Evolutionary conservation across 1,140 invertebrate genomes (phyloP).

Genomic region (Drosophila repletoides): DNA sequence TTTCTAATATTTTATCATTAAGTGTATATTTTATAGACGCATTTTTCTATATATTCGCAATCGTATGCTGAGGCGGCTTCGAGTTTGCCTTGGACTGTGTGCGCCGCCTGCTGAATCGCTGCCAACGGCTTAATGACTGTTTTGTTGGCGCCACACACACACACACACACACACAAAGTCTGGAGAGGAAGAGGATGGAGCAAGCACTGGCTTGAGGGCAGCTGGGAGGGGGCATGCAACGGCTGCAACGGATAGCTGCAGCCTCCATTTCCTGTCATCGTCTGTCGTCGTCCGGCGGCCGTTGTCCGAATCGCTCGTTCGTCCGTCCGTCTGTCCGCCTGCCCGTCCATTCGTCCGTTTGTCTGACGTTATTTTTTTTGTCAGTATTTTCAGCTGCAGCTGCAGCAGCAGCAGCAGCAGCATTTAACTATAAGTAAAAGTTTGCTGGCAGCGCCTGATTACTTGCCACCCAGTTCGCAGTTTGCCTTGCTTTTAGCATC

Average conservation of each 20-base stretch:
- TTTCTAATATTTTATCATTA: too few species aligned
- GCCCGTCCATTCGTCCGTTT: too few species aligned
- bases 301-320: slow-evolving; percentile 11
- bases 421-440: slow-evolving; percentile 62
- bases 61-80: neutral
- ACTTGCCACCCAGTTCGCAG: slow-evolving; percentile 34
- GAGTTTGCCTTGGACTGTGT: slow-evolving; percentile 5
- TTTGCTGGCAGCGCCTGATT: slow-evolving; percentile 58
- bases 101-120: slow-evolving; percentile 9
- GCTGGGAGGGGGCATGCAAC: slow-evolving; percentile 1
- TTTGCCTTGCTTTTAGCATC: slow-evolving; percentile 40
- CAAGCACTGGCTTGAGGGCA: too few species aligned
- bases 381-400: slow-evolving; percentile 35
- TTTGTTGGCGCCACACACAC: slow-evolving; percentile 43
- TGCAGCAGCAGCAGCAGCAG: slow-evolving; percentile 21
- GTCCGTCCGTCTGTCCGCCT: neutral
- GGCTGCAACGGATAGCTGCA: slow-evolving; percentile 17
- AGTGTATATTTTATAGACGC: slow-evolving; percentile 9
- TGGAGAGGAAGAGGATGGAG: slow-evolving; percentile 1
- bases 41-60: neutral
- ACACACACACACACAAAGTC: slow-evolving; percentile 6
- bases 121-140: slow-evolving; percentile 50
- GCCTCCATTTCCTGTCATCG: slow-evolving; percentile 54
- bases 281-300: slow-evolving; percentile 11
- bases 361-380: slow-evolving; percentile 46